Evolutionary conservation across 2,888 invertebrate species (phyloP), one percentile per base, ranked within the genome.

Genomic region (Pomacea canaliculata): DNA sequence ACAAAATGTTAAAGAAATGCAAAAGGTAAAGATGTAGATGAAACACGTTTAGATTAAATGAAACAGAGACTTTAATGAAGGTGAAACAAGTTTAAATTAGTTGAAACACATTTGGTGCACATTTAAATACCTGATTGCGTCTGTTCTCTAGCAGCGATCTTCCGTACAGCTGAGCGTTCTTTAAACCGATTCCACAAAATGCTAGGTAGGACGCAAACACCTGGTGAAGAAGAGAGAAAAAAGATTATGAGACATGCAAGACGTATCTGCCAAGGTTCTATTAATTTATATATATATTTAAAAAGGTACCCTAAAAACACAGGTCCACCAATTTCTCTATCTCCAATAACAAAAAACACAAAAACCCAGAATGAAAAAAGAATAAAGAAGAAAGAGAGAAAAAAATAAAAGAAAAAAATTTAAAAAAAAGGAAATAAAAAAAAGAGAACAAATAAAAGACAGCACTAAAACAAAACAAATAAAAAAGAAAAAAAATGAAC

Each of bases 131-230:
- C 87, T 89, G 89, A 81, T 87, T 88, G 72, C 90, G 75, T 76
- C 86, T 80, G 79, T 89, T 90, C 82, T 90, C 90, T 73, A 90
- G 78, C 23, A 85, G 82, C 49, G 89, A 89, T 71, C 86, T 80
- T 80, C 88, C 88, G 79, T 89, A 90, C n/a, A 89, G 83, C 83
- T 89, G 88, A 77, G 90, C 90, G 84, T 90, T 90, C 78, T 86
- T 86, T 69, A 90, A 76, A 51, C 90, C 90, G 71, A 90, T 90
- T 27, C 89, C 89, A 85, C 90, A 90, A 74, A 90, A 90, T 9
- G 89, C 89, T 68, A 90, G 83, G 75, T 90, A 90, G 19, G 88
- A 89, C 85, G 83, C 90, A 89, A 48, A 56, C 51, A 16, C 12
- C 63, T 63, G 63, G 27, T 10, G 16, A 60, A n/a, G 60, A n/a